A percentile compares a stretch with the other conserved stretches of the same genome.
phyloP scores from a whole-genome alignment of 2,888 invertebrate species.

The Melipona beecheii region DNA sequence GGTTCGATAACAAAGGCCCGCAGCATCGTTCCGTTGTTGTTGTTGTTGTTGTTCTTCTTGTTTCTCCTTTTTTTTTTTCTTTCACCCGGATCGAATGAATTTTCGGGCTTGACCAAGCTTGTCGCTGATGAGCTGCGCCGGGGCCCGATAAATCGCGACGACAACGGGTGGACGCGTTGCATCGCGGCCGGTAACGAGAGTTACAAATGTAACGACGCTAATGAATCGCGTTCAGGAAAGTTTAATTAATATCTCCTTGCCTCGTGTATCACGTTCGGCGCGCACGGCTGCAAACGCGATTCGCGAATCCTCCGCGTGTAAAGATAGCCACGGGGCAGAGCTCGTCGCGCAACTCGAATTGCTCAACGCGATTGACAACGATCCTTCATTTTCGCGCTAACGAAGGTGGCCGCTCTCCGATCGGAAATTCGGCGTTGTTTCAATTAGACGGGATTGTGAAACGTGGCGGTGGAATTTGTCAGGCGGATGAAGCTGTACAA shows the following conservation, averaged over 20 bases:
- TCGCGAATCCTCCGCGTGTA: conserved; percentile 9
- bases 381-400: conserved; percentile 3
- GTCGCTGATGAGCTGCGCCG: background rate
- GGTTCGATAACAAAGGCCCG: conserved; percentile 20
- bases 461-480: background rate
- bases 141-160: conserved; percentile 30
- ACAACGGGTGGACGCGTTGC: conserved; percentile 20
- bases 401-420: background rate
- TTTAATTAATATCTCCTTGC: conserved; percentile 39
- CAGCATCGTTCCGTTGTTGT: background rate
- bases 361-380: background rate
- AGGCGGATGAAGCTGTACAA: background rate
- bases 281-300: background rate
- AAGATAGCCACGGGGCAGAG: background rate
- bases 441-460: conserved; percentile 17
- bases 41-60: too few relatives aligned
- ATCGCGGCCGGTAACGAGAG: conserved; percentile 29
- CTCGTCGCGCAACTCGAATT: background rate
- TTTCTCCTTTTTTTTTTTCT: background rate
- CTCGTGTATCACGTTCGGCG: background rate
- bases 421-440: background rate
- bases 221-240: conserved; percentile 27
- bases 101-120: conserved; percentile 36
- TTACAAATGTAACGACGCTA: conserved; percentile 41
- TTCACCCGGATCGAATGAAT: conserved; percentile 10